A percentile compares a stretch with the other conserved stretches of the same genome.
Conservation (phyloP, 2,797 vertebrate species). For the Pyrocephalus nanus region DNA sequence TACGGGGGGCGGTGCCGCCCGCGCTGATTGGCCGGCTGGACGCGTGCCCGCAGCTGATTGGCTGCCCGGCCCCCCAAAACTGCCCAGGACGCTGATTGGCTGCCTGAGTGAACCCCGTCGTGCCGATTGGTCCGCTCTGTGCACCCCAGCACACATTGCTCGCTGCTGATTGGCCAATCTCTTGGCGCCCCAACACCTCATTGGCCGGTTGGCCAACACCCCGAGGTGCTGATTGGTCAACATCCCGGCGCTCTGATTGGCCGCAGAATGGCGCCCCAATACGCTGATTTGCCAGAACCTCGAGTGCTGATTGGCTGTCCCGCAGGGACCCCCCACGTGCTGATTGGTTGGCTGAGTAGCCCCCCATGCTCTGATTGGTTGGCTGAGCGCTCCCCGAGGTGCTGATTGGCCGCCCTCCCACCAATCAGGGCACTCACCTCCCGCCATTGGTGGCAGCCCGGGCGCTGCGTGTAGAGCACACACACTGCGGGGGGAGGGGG, state of each 20-base stretch:
- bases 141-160: background rate
- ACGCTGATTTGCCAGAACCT: background rate
- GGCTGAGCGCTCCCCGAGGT: background rate
- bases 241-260: no score
- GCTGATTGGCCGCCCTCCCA: background rate
- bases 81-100: background rate
- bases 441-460: conserved; percentile 93
- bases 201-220: background rate
- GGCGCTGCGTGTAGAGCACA: conserved; percentile 92
- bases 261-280: background rate
- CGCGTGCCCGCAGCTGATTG: background rate
- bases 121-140: background rate
- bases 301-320: no score
- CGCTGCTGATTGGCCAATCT: background rate
- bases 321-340: no score
- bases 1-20: background rate
- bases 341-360: background rate
- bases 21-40: background rate
- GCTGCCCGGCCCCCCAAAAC: accelerated
- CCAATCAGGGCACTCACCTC: conserved; percentile 80
- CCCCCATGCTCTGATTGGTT: background rate
- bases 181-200: background rate
- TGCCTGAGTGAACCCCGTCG: background rate
- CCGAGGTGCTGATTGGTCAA: background rate
- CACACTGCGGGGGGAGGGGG: conserved; percentile 80